A percentile compares a stretch with the other conserved stretches of the same genome.
Evolutionary conservation across 2,113 vertebrate genomes (phyloP).

Genomic region (Platysteira castanea): DNA sequence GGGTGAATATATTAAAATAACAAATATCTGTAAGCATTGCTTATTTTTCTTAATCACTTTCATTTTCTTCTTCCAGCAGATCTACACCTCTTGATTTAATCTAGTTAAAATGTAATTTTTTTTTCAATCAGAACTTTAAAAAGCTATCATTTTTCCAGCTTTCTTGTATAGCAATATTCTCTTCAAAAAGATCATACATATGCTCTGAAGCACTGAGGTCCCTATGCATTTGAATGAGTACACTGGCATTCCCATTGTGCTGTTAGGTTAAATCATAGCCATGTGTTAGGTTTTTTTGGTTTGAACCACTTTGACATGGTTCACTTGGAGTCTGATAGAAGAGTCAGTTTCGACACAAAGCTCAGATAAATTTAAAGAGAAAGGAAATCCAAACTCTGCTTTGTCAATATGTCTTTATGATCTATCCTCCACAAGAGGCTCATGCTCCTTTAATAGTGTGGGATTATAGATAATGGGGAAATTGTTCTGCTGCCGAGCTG

Average conservation of each 20-base stretch:
- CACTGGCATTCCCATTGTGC: neutral
- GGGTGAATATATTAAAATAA: neutral
- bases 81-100: neutral
- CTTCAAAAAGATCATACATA: neutral
- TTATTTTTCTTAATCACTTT: neutral
- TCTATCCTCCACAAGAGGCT: neutral
- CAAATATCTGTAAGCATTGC: neutral
- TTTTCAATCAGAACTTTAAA: neutral
- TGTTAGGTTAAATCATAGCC: neutral
- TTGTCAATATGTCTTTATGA: neutral
- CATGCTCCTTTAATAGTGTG: neutral
- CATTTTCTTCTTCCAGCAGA: neutral
- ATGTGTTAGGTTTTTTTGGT: neutral
- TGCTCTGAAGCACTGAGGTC: neutral
- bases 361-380: neutral
- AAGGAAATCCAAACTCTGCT: neutral
- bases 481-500: neutral
- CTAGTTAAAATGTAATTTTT: neutral
- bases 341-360: neutral
- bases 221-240: neutral
- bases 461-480: neutral
- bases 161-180: neutral
- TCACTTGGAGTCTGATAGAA: neutral
- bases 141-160: neutral
- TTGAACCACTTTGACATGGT: neutral